Percentiles rank a stretch among this genome's conserved stretches.
These are phyloP conservation scores for Scaptomyza parva DNA, from an alignment of 2,888 invertebrate genomes.

Conservation along the genomic window DNA sequence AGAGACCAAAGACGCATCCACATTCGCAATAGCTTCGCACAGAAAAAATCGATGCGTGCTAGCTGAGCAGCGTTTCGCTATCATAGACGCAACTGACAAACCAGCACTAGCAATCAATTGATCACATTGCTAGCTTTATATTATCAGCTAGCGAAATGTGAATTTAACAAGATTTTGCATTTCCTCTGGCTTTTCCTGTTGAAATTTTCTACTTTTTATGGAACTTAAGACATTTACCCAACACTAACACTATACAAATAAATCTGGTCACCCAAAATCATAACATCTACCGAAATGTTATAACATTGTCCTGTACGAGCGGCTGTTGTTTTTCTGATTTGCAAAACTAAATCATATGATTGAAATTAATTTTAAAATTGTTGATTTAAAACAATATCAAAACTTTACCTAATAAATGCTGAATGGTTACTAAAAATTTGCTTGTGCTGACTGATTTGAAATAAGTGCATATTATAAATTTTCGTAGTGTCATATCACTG, in stretches of 20 bases:
- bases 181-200: slow-evolving; percentile 10
- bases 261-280: slow-evolving; percentile 18
- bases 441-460: neutral
- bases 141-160: slow-evolving; percentile 12
- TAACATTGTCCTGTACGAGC: neutral
- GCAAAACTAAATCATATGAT: neutral
- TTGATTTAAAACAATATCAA: neutral
- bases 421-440: neutral
- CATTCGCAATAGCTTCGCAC: slow-evolving; percentile 20
- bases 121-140: slow-evolving; percentile 40
- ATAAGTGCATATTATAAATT: neutral
- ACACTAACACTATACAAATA: slow-evolving; percentile 9
- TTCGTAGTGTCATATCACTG: neutral
- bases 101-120: slow-evolving; percentile 12
- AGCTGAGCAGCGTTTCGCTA: slow-evolving; percentile 7
- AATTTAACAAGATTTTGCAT: slow-evolving; percentile 20
- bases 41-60: slow-evolving; percentile 49
- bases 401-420: neutral
- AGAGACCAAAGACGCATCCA: slow-evolving; percentile 18
- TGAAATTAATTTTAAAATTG: neutral
- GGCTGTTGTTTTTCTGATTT: neutral
- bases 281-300: slow-evolving; percentile 16
- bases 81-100: slow-evolving; percentile 30
- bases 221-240: slow-evolving; percentile 14
- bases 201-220: slow-evolving; percentile 28